These are phyloP conservation scores for Ascidia mentula DNA, from an alignment of 23 tunicate species.

Conservation along the genomic window DNA sequence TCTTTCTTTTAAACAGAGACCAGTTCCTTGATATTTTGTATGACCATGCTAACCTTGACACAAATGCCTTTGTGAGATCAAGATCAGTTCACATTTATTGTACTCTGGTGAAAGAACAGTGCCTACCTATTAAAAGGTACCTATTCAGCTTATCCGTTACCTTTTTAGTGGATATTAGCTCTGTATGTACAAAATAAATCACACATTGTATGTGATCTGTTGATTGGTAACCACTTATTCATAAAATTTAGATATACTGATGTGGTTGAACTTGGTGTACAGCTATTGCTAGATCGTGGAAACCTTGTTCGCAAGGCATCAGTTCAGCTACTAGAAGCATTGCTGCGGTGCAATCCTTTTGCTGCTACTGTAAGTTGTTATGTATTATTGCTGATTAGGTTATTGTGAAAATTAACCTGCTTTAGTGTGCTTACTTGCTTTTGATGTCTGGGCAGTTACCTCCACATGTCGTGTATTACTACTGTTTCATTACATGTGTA, in stretches of 20 bases:
- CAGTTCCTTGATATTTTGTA: slow-evolving; percentile 75
- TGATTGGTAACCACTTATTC: too few species aligned
- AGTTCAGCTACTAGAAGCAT: slow-evolving; percentile 61
- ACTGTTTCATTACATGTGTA: slow-evolving; percentile 1
- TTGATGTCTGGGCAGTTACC: not conserved
- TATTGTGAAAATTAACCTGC: not conserved
- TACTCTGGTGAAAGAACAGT: slow-evolving; percentile 58
- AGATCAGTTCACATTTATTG: slow-evolving; percentile 51
- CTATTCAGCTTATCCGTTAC: too few species aligned
- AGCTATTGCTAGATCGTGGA: slow-evolving; percentile 71
- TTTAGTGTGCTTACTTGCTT: not conserved
- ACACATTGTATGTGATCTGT: too few species aligned
- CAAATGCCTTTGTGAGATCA: slow-evolving; percentile 74
- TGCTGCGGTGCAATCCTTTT: slow-evolving; percentile 81
- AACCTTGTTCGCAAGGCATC: slow-evolving; percentile 71
- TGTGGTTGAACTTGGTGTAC: slow-evolving; percentile 51
- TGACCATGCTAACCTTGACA: slow-evolving; percentile 88
- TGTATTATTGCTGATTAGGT: not conserved
- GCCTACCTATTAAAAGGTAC: slow-evolving; percentile 66
- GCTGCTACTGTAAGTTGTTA: slow-evolving; percentile 42
- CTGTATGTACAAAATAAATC: too few species aligned
- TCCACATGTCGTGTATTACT: not conserved
- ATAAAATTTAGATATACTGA: slow-evolving; percentile 34
- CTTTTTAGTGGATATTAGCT: too few species aligned
- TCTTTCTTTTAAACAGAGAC: slow-evolving; percentile 42